A percentile compares a stretch with the other conserved stretches of the same genome.
phyloP scores from a whole-genome alignment of 2,113 vertebrate genomes.

The Thamnophis sirtalis region DNA sequence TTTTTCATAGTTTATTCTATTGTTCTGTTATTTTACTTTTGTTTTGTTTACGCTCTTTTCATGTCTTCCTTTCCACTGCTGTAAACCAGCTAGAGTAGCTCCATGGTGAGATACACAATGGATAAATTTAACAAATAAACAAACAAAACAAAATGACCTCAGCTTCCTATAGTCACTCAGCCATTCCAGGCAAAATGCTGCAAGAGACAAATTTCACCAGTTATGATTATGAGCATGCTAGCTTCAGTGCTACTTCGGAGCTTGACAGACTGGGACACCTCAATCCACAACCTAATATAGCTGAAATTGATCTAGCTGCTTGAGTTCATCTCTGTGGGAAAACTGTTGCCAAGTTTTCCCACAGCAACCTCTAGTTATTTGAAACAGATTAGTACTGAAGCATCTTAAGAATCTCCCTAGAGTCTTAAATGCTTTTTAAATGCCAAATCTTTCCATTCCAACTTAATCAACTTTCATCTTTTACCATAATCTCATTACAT shows the following conservation, averaged over 20 bases:
- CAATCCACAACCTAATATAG: neutral
- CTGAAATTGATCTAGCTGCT: neutral
- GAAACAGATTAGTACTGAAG: neutral
- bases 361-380: neutral
- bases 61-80: neutral
- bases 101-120: neutral
- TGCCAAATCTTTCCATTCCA: neutral
- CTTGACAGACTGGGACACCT: neutral
- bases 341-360: neutral
- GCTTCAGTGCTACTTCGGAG: neutral
- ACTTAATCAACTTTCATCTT: neutral
- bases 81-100: neutral
- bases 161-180: neutral
- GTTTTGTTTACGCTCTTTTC: neutral
- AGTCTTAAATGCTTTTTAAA: neutral
- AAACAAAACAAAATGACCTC: neutral
- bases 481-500: neutral
- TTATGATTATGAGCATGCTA: neutral
- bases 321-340: neutral
- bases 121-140: neutral
- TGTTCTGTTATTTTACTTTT: neutral
- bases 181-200: neutral
- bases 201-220: neutral
- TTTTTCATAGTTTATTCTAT: neutral
- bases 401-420: neutral